Conservation (phyloP, 2,888 invertebrate species). For the Acrobasis suavella region DNA sequence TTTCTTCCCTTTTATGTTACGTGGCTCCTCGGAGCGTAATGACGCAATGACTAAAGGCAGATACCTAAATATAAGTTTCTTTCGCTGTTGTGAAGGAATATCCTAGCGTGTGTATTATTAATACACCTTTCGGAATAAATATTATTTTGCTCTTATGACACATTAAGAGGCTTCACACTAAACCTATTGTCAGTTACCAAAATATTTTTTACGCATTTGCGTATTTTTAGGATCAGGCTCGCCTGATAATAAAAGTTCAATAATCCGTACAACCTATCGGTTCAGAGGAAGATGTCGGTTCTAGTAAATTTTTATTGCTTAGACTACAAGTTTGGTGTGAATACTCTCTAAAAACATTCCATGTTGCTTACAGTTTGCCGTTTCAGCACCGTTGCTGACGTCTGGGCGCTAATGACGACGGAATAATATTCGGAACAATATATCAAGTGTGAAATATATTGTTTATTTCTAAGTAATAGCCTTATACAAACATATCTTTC, state of each 20-base stretch:
- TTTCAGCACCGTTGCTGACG: constrained; percentile 34
- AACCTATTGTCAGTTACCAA: no score
- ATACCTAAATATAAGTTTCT: constrained; percentile 31
- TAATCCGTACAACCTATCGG: no score
- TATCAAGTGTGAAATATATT: constrained; percentile 64
- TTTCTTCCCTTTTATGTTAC: constrained; percentile 32
- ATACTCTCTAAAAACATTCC: constrained; percentile 64
- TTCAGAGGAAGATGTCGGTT: no score
- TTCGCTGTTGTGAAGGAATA: constrained; percentile 40
- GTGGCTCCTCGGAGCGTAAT: constrained; percentile 27
- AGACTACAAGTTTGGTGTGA: no score
- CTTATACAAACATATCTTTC: constrained; percentile 76
- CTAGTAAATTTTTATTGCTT: no score
- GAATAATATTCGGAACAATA: constrained; percentile 76
- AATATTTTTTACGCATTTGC: no score
- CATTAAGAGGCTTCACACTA: constrained; percentile 36
- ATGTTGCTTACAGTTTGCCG: constrained; percentile 60
- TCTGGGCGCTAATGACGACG: constrained; percentile 41
- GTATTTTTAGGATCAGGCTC: no score
- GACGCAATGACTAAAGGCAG: constrained; percentile 27
- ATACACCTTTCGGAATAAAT: constrained; percentile 29
- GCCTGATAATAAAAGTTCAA: no score
- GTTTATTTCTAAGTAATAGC: constrained; percentile 76
- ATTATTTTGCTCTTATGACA: constrained; percentile 45
- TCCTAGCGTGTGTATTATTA: constrained; percentile 27